Percentiles rank a stretch among this genome's conserved stretches.
Conservation (phyloP, 2,888 invertebrate genomes). For the Coelopa pilipes region DNA sequence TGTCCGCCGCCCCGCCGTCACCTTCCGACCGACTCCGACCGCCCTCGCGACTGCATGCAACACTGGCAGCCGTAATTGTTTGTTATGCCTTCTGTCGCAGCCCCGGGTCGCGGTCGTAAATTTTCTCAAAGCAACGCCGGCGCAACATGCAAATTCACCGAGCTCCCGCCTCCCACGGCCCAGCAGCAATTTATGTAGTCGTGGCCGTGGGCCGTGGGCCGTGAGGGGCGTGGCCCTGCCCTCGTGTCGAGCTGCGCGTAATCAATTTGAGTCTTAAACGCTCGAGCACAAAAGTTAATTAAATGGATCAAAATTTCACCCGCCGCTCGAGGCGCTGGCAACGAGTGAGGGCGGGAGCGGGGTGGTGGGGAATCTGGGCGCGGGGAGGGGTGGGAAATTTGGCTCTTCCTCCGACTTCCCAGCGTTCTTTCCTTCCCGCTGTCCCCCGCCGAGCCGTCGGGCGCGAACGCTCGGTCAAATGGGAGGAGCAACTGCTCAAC, state of each 20-base stretch:
- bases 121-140: conserved; percentile 16
- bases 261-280: conserved; percentile 1
- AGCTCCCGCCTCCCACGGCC: not conserved
- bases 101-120: conserved; percentile 12
- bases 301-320: not conserved
- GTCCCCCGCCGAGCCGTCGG: too few species aligned
- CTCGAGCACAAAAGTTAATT: conserved; percentile 11
- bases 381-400: too few species aligned
- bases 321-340: too few species aligned
- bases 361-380: too few species aligned
- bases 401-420: too few species aligned
- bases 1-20: not conserved
- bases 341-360: too few species aligned
- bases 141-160: conserved; percentile 18
- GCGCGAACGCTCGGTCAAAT: too few species aligned
- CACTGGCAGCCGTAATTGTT: conserved; percentile 21
- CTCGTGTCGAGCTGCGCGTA: conserved; percentile 6
- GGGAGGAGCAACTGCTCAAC: too few species aligned
- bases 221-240: not conserved
- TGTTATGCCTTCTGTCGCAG: conserved; percentile 24
- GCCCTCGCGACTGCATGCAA: not conserved
- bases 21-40: not conserved
- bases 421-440: too few species aligned
- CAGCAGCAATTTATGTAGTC: too few species aligned
- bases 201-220: too few species aligned